phyloP scores from a whole-genome alignment of 2,797 vertebrate genomes.

The Lophius americanus region DNA sequence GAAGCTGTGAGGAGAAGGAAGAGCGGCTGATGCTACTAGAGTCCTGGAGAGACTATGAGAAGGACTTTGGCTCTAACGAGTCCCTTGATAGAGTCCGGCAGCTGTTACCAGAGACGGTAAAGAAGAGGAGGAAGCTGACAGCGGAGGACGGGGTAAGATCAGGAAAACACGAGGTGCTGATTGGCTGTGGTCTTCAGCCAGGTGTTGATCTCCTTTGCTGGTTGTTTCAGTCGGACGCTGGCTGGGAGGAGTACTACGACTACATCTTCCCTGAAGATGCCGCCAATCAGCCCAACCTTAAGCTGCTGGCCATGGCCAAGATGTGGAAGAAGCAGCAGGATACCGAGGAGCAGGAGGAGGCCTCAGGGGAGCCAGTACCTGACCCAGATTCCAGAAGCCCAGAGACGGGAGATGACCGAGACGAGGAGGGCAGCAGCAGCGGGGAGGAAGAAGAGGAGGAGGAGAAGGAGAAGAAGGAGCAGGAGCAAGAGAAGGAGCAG shows the following conservation, averaged over 20 bases:
- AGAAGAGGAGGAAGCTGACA: conserved; percentile 98
- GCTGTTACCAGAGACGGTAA: conserved; percentile 97
- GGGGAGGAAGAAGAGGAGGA: conserved; percentile 6
- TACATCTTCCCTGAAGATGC: conserved; percentile 99
- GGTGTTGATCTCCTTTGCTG: background rate
- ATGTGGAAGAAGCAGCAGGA: conserved; percentile 96
- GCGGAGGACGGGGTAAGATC: conserved; percentile 96
- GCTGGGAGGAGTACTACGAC: conserved; percentile 98
- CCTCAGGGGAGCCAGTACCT: background rate
- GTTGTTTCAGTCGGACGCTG: conserved; percentile 89
- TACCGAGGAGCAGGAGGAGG: conserved; percentile 62
- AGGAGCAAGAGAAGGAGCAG: background rate
- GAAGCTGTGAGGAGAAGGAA: conserved; percentile 97
- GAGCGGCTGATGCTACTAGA: conserved; percentile 96
- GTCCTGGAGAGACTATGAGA: conserved; percentile 92
- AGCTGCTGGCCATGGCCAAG: conserved; percentile 97
- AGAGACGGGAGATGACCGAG: conserved; percentile 47
- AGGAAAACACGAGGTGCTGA: background rate
- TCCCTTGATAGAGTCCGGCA: conserved; percentile 87
- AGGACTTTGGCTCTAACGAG: conserved; percentile 85
- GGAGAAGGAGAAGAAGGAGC: conserved; percentile 9
- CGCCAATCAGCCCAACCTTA: conserved; percentile 98
- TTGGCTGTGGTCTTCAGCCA: background rate
- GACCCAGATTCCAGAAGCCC: conserved; percentile 35
- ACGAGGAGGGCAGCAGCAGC: conserved; percentile 46